These are phyloP conservation scores for Poecilia latipinna DNA, from an alignment of 2,113 vertebrate species.

Conservation along the genomic window DNA sequence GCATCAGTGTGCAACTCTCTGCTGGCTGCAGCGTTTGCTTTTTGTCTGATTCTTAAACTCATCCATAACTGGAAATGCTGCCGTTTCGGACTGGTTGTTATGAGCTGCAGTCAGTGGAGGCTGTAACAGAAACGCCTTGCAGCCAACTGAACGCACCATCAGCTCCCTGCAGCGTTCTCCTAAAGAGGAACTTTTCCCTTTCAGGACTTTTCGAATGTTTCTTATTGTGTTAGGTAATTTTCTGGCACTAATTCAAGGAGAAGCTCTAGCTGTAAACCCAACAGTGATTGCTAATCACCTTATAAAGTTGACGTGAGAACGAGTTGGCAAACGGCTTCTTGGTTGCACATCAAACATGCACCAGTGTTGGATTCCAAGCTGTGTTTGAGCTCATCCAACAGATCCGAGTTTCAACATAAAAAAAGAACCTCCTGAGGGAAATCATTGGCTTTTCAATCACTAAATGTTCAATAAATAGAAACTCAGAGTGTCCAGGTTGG, in stretches of 20 bases:
- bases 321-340: slow-evolving; percentile 7
- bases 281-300: neutral
- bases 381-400: slow-evolving; percentile 10
- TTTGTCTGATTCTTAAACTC: slow-evolving; percentile 9
- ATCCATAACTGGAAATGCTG: slow-evolving; percentile 22
- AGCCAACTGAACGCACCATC: neutral
- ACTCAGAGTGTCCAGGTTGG: slow-evolving; percentile 1
- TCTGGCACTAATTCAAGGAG: neutral
- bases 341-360: slow-evolving; percentile 20
- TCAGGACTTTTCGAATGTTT: neutral
- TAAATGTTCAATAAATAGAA: slow-evolving; percentile 6
- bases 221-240: neutral
- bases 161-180: slow-evolving; percentile 1
- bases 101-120: neutral
- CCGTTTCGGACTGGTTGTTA: slow-evolving; percentile 16
- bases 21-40: slow-evolving; percentile 24
- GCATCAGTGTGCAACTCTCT: slow-evolving; percentile 4
- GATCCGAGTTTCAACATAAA: slow-evolving; percentile 6
- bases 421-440: neutral
- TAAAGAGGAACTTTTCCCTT: neutral
- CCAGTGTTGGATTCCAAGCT: slow-evolving; percentile 4
- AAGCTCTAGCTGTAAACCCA: slow-evolving; percentile 1
- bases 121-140: slow-evolving; percentile 14
- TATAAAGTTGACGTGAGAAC: slow-evolving; percentile 12
- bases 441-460: neutral